A percentile compares a stretch with the other conserved stretches of the same genome.
phyloP scores from a whole-genome alignment of 2,113 vertebrate genomes.

The Hyaena hyaena region DNA sequence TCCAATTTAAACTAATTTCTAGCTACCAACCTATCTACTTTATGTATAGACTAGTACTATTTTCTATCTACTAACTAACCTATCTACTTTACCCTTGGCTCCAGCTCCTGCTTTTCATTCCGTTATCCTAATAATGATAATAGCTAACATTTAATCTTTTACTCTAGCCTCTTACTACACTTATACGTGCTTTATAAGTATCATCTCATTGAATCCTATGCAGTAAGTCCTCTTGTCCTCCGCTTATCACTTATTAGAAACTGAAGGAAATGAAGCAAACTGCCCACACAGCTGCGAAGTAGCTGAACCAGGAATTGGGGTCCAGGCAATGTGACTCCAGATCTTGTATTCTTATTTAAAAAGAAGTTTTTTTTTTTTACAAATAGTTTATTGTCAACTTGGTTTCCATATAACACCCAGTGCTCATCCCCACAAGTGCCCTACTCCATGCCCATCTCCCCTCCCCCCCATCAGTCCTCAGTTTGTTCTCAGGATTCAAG shows the following conservation, averaged over 20 bases:
- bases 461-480: too few relatives aligned
- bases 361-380: too few relatives aligned
- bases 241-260: neutral
- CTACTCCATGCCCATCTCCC: too few relatives aligned
- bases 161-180: neutral
- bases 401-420: too few relatives aligned
- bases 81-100: neutral
- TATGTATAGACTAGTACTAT: neutral
- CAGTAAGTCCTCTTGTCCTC: neutral
- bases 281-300: neutral
- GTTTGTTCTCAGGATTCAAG: too few relatives aligned
- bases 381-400: too few relatives aligned
- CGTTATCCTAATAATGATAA: slow-evolving; percentile 1
- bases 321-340: neutral
- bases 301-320: neutral
- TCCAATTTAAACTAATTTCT: neutral
- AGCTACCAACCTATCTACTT: neutral
- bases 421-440: too few relatives aligned
- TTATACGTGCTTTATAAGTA: neutral
- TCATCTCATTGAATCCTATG: neutral
- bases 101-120: neutral
- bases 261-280: neutral
- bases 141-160: neutral
- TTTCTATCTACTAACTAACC: neutral
- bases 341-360: neutral